phyloP scores from a whole-genome alignment of 35 echinoderm and acorn worm species.

The Ptychodera flava region DNA sequence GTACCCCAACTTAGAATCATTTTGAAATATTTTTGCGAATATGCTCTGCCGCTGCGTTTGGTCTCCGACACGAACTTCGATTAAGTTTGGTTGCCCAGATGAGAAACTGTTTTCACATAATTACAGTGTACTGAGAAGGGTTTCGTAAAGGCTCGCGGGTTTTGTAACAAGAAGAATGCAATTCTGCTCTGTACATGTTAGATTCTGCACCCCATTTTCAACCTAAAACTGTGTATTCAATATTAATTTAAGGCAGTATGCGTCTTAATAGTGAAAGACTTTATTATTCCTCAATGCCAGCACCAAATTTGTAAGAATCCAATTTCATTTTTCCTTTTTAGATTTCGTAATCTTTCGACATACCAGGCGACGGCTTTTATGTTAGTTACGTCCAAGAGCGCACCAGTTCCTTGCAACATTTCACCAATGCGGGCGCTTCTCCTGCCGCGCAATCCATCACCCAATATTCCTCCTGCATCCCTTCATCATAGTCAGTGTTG shows the following conservation, averaged over 20 bases:
- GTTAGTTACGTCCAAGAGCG: conserved; percentile 56
- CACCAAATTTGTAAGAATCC: conserved; percentile 88
- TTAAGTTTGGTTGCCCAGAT: conserved; percentile 30
- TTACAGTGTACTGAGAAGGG: conserved; percentile 54
- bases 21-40: conserved; percentile 71
- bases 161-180: conserved; percentile 43
- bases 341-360: conserved; percentile 18
- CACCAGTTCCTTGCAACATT: conserved; percentile 61
- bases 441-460: conserved; percentile 37
- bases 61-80: conserved; percentile 59
- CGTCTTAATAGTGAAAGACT: no score
- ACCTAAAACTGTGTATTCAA: no score
- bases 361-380: conserved; percentile 50
- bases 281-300: no score
- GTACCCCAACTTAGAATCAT: conserved; percentile 50
- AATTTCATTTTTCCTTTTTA: conserved; percentile 27
- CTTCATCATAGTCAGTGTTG: conserved; percentile 54
- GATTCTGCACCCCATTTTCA: no score
- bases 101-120: conserved; percentile 41
- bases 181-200: no score
- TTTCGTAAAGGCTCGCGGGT: conserved; percentile 30
- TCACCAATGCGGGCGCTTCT: conserved; percentile 51
- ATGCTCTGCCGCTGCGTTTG: conserved; percentile 55
- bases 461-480: conserved; percentile 37
- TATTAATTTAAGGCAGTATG: no score